phyloP scores from a whole-genome alignment of 2,888 invertebrate genomes.

The Andrena dorsata region DNA sequence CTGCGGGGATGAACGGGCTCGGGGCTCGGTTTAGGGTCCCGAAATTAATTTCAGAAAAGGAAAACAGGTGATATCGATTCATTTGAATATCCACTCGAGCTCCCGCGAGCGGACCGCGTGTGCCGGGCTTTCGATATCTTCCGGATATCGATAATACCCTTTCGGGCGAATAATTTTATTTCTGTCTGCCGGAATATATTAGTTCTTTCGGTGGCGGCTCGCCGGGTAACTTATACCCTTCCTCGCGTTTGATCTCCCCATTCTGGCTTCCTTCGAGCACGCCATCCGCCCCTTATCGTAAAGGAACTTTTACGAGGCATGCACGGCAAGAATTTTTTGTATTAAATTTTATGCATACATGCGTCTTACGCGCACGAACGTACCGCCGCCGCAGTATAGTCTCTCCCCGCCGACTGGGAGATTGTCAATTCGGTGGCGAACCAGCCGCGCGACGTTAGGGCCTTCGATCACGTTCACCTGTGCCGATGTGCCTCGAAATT shows the following conservation, averaged over 20 bases:
- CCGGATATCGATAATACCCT: conserved; percentile 79
- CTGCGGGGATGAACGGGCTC: conserved; percentile 7
- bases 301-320: conserved; percentile 68
- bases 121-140: conserved; percentile 29
- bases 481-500: conserved; percentile 11
- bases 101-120: neutral
- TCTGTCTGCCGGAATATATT: conserved; percentile 75
- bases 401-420: neutral
- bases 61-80: conserved; percentile 77
- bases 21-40: neutral
- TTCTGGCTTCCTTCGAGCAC: conserved; percentile 43
- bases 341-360: conserved; percentile 65
- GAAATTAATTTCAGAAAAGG: conserved; percentile 77
- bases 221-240: conserved; percentile 67
- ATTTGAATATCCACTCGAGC: conserved; percentile 74
- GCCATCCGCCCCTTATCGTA: conserved; percentile 60
- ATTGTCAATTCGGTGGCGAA: conserved; percentile 20
- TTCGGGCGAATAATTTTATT: conserved; percentile 80
- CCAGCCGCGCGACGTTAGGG: conserved; percentile 13
- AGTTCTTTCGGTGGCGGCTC: conserved; percentile 62
- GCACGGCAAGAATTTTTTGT: conserved; percentile 65
- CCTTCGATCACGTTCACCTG: neutral
- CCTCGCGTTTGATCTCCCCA: conserved; percentile 65
- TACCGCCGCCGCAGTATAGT: neutral
- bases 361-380: conserved; percentile 26